These are phyloP conservation scores for Oscarella lobularis DNA, from an alignment of 37 sponge, comb jelly and placozoan species.

Conservation along the genomic window DNA sequence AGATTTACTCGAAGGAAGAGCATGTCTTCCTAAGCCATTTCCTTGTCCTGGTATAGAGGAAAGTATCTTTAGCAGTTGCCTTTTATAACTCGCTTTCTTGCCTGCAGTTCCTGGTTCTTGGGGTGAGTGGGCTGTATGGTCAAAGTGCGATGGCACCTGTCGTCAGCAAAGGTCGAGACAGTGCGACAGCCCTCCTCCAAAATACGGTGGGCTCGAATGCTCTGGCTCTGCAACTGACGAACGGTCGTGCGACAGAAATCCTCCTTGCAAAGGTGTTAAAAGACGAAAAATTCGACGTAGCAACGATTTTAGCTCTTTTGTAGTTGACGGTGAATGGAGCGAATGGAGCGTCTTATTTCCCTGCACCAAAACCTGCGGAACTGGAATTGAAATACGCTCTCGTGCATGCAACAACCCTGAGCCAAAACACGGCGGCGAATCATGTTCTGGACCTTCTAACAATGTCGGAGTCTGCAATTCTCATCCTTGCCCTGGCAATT, in stretches of 20 bases:
- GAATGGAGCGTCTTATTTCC: not conserved
- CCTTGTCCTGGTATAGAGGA: too few relatives aligned
- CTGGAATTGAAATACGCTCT: not conserved
- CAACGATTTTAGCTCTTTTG: not conserved
- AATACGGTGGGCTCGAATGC: not conserved
- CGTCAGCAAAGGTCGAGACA: not conserved
- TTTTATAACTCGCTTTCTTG: not conserved
- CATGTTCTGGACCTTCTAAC: not conserved
- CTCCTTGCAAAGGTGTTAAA: not conserved
- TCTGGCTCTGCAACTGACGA: not conserved
- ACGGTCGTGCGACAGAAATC: not conserved
- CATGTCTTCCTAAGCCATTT: too few relatives aligned
- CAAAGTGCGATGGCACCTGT: not conserved
- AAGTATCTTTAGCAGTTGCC: too few relatives aligned
- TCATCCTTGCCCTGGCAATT: not conserved
- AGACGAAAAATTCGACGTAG: too few relatives aligned
- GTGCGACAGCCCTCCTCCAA: not conserved
- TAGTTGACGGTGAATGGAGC: constrained; percentile 1
- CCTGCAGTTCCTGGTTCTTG: not conserved
- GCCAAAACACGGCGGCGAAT: not conserved
- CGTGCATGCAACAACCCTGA: not conserved
- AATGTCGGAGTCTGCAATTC: not conserved
- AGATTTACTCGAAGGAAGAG: too few relatives aligned
- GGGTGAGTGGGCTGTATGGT: not conserved
- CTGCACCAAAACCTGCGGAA: not conserved